Evolutionary conservation across 2,113 vertebrate genomes (phyloP), one percentile per base, ranked within the genome.

Genomic region (Grallaria varia): DNA sequence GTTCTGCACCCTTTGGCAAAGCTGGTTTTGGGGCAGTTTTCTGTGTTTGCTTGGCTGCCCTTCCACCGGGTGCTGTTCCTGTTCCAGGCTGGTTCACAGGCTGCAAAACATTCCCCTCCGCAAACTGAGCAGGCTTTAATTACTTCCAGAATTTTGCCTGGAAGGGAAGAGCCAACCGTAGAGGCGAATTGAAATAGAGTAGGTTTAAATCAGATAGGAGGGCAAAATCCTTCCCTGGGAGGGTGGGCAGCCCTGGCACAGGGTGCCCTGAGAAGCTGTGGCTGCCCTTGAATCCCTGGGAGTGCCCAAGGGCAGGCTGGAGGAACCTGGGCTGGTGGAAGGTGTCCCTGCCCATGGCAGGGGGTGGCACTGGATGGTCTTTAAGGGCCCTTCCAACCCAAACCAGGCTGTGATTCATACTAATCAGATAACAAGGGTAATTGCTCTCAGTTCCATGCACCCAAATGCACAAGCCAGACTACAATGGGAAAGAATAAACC

Each of bases 361-460:
- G 45, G 35, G 12, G 9, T 40, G 55, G 71, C 0, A 55, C 1
- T 2, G 13, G 17, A 0, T 76, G 30, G 14, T 0, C 4, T 55
- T 63, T 69, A 8, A 76, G 30, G 8, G 31, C 12, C n/a, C 25
- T 76, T 33, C 49, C 40, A 20, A 9, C 19, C 35, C 64, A 69
- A 56, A 47, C 40, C 25, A 42, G 31, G 56, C 25, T 50, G 35
- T 10, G 14, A 56, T 56, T 56, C 17, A 9, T 4, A 74, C 49
- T 64, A n/a, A 72, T 52, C 39, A 25, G 53, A 52, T n/a, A 83
- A 91, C 19, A 31, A 79, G 25, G 71, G 40, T 30, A 56, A 68
- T 53, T 40, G 28, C 56, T 84, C 9, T 0, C 15, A n/a, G 13
- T 66, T 40, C 28, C 45, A 11, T 28, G 25, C 6, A 72, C 83